phyloP scores from a whole-genome alignment of 2,113 vertebrate genomes.

The Aspiorhynchus laticeps region DNA sequence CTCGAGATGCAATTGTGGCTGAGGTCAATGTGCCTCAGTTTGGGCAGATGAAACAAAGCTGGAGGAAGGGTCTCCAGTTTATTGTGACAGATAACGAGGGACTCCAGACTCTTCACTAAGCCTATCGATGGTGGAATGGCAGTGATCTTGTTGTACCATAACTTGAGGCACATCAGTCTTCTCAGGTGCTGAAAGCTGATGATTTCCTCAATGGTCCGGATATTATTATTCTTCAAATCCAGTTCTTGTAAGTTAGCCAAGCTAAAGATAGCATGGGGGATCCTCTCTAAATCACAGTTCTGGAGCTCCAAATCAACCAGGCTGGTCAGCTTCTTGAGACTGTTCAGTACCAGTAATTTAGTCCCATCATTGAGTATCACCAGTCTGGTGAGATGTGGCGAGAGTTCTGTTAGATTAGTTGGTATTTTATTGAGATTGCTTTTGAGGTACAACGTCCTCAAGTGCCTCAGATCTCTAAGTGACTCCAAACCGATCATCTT shows the following conservation, averaged over 20 bases:
- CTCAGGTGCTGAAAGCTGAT: slow-evolving; percentile 97
- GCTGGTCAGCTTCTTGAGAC: slow-evolving; percentile 96
- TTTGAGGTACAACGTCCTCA: slow-evolving; percentile 91
- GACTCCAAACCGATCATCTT: slow-evolving; percentile 97
- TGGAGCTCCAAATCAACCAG: slow-evolving; percentile 90
- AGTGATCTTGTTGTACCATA: slow-evolving; percentile 97
- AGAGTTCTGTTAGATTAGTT: slow-evolving; percentile 93
- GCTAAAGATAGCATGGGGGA: slow-evolving; percentile 96
- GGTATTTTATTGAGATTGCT: slow-evolving; percentile 98
- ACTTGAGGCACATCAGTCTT: slow-evolving; percentile 92
- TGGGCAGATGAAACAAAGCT: slow-evolving; percentile 89
- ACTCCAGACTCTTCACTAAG: slow-evolving; percentile 90
- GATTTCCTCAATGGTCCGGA: slow-evolving; percentile 95
- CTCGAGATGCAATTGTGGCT: slow-evolving; percentile 86
- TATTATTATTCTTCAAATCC: slow-evolving; percentile 93
- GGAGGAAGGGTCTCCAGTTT: slow-evolving; percentile 90
- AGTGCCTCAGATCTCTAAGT: slow-evolving; percentile 88
- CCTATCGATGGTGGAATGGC: slow-evolving; percentile 90
- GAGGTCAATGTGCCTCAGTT: slow-evolving; percentile 91
- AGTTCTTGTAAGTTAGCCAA: slow-evolving; percentile 93
- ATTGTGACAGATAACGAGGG: slow-evolving; percentile 93
- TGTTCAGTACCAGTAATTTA: slow-evolving; percentile 91
- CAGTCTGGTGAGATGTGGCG: slow-evolving; percentile 89
- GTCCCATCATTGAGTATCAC: slow-evolving; percentile 97
- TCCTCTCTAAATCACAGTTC: slow-evolving; percentile 93